Evolutionary conservation across 2,113 vertebrate species (phyloP), one percentile per base, ranked within the genome.

Genomic region (Cyrtonyx montezumae): DNA sequence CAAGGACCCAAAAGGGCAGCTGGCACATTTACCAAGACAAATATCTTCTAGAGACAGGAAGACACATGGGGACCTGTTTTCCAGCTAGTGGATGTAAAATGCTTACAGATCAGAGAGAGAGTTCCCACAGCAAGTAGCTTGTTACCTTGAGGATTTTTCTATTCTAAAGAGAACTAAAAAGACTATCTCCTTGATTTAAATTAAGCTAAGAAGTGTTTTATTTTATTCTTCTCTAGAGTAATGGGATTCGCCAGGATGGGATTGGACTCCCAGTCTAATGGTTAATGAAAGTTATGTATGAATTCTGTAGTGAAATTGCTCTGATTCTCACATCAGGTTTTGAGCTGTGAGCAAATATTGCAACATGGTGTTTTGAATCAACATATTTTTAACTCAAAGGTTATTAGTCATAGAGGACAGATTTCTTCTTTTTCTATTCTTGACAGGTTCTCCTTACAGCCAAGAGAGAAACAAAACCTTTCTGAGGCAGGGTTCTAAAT

Each of bases 401-500:
- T 74, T 56, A 83, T 85, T 85, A 90, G 88, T 81, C 68, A 93
- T 65, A 90, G 76, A 61, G 32, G 6, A n/a, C 77, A 62, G 4
- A 80, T 91, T 84, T 91, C 34, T 55, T 73, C 90, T 65, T 94
- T 96, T 91, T 34, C 43, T 91, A n/a, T 28, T 84, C 32, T 79
- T 2, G 1, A 12, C 30, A 40, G 4, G 1, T 63, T 93, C 93
- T 87, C 65, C 77, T 90, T 59, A 62, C 21, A 67, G 16, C 40
- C 28, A 63, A 67, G 21, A 77, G 10, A 88, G 37, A 91, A 92
- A 70, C 23, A 93, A 91, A 89, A 20, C 30, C 8, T 79, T 30
- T 84, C 55, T 32, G 28, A 88, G 56, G 17, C 28, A 71, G 46
- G 59, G 14, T 23, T 78, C 67, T 63, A 43, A 78, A 83, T 63